Conservation (phyloP, 2,888 invertebrate genomes). For the Cryptus viduatorius region DNA sequence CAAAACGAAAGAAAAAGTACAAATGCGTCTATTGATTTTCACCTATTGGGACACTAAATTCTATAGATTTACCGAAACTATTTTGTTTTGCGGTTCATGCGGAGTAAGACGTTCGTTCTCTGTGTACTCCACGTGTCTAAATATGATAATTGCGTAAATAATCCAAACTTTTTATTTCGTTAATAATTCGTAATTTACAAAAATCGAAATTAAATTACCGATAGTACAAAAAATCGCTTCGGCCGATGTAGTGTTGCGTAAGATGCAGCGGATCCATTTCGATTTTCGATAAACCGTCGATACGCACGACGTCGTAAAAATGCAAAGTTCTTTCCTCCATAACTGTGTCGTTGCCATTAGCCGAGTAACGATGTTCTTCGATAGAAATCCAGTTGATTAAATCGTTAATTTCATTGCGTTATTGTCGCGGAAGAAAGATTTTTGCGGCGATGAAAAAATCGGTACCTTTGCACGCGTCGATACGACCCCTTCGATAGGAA, state of each 20-base stretch:
- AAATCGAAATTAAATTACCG: slow-evolving; percentile 71
- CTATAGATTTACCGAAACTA: slow-evolving; percentile 72
- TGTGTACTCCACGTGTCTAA: slow-evolving; percentile 82
- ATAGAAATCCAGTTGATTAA: slow-evolving; percentile 56
- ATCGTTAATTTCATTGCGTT: not conserved
- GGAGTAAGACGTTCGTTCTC: slow-evolving; percentile 41
- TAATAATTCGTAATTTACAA: not conserved
- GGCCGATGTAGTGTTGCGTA: slow-evolving; percentile 87
- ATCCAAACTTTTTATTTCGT: not conserved
- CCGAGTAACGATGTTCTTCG: slow-evolving; percentile 84
- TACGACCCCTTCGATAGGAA: slow-evolving; percentile 88
- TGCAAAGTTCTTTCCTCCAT: slow-evolving; percentile 84
- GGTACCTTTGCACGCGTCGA: slow-evolving; percentile 90
- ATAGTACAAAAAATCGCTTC: slow-evolving; percentile 85
- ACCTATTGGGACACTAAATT: not conserved
- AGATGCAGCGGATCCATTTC: slow-evolving; percentile 86
- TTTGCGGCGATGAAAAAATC: not conserved
- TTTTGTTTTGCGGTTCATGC: slow-evolving; percentile 71
- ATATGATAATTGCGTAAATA: not conserved
- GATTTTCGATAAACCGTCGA: slow-evolving; percentile 90
- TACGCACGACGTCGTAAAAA: slow-evolving; percentile 87
- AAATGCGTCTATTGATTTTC: not conserved
- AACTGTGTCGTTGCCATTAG: slow-evolving; percentile 73
- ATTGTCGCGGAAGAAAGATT: not conserved
- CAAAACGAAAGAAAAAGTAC: not conserved